Base-by-base conservation (phyloP, 1,140 invertebrate species). In the Pseudachorutes palmiensis region DNA sequence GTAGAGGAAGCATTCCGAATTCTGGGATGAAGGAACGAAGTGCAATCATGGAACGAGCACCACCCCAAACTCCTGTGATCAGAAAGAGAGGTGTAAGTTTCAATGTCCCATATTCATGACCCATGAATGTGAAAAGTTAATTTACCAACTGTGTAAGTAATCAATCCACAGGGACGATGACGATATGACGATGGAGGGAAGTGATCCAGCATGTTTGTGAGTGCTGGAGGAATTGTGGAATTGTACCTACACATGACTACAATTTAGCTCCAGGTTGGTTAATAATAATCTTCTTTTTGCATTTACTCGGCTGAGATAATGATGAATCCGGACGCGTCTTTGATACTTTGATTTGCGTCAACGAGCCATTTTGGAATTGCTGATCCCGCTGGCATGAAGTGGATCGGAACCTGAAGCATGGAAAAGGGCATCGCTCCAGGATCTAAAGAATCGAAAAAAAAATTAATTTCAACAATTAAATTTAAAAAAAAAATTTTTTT, bases 61-160 rank as follows among this genome's bases (percentile, higher is more conserved):
- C 81, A 31, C 80, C 81, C 71, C 75, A 80, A 5, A 70, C 70
- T 60, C 80, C 80, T 82, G 48, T 19, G 74, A 68, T 41, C n/a
- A 69, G 55, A 70, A 48, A 49, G n/a, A n/a, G n/a, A n/a, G n/a
- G n/a, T n/a, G n/a, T n/a, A n/a, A n/a, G n/a, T n/a, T n/a, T n/a
- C n/a, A n/a, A n/a, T n/a, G n/a, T n/a, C n/a, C n/a, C n/a, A n/a
- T n/a, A n/a, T n/a, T n/a, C n/a, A n/a, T n/a, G n/a, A n/a, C n/a
- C n/a, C n/a, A n/a, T n/a, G n/a, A n/a, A n/a, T n/a, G n/a, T n/a
- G n/a, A n/a, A n/a, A n/a, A n/a, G n/a, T n/a, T n/a, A n/a, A n/a
- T 72, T 74, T 71, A 80, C 80, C 81, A 58, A 75, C 62, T n/a
- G 81, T 80, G 70, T 82, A 82, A 28, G 74, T 74, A 24, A 81